Base-by-base conservation (phyloP, 1,140 invertebrate genomes). In the Steinernema khuongi region DNA sequence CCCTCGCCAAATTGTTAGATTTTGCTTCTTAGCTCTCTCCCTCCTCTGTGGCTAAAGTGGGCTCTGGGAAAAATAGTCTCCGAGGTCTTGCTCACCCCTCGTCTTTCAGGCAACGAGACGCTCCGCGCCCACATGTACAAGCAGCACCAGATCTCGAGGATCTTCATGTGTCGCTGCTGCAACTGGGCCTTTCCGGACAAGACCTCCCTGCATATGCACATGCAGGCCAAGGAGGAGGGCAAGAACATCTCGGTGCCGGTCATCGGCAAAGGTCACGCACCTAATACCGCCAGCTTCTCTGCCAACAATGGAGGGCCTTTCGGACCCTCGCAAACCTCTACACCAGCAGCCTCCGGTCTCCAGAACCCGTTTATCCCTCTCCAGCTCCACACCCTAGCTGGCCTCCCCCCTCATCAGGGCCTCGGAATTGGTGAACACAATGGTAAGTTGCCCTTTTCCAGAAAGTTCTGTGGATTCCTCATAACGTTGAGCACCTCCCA, bases 101-200 rank as follows among this genome's bases (percentile, higher is more conserved):
- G 44, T 31, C 41, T 79, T 85, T 66, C 73, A 84, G 83, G 81
- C 70, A 83, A 79, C 41, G 83, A 84, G 68, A 85, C 84, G 66
- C 81, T 84, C 0, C 79, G 83, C 18, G 72, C 84, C 14, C 83
- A 84, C 70, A 84, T 84, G 83, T 81, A 81, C 72, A 80, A 81
- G 43, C 73, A 80, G 67, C 83, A 84, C 73, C 84, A 84, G 66
- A 85, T 84, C 31, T 81, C 83, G 1, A 50, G 83, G 66, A 84
- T 85, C 84, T 84, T 85, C 74, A 84, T 84, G 83, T 84, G 83
- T 67, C 79, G 84, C 18, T 84, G 83, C 75, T 84, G 83, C 70
- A 84, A 84, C 74, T 84, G 84, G 84, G 83, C 83, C 0, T 84
- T 84, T 70, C 84, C 83, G 14, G 83, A 84, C 72, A 84, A 84